Conservation (phyloP, 2,888 invertebrate genomes). For the Noctua janthina region DNA sequence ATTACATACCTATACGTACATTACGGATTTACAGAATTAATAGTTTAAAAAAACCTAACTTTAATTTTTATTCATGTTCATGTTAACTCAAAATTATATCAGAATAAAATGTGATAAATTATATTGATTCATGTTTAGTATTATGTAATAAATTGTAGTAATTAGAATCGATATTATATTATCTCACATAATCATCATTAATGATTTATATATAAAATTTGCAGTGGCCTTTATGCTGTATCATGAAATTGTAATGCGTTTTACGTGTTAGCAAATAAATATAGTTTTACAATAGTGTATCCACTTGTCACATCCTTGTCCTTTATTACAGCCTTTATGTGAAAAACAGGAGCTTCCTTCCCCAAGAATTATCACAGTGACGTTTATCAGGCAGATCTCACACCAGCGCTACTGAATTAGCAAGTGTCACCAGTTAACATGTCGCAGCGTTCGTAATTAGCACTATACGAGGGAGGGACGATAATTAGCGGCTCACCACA, state of each 20-base stretch:
- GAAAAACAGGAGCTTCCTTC: slow-evolving; percentile 17
- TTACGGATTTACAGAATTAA: no score
- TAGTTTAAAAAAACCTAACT: no score
- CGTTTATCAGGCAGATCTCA: slow-evolving; percentile 77
- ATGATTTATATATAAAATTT: no score
- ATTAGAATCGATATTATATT: no score
- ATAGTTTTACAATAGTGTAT: not conserved
- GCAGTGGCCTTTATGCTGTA: no score
- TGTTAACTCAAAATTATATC: not conserved
- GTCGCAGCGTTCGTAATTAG: slow-evolving; percentile 75
- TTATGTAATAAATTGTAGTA: no score
- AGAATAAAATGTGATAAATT: no score
- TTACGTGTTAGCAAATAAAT: no score
- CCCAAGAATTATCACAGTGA: slow-evolving; percentile 64
- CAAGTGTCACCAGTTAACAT: slow-evolving; percentile 70
- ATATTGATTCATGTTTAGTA: no score
- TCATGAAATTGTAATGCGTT: no score
- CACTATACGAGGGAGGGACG: slow-evolving; percentile 64
- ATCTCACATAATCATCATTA: no score
- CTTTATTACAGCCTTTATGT: not conserved
- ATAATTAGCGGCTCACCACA: slow-evolving; percentile 66
- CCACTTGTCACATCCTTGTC: not conserved
- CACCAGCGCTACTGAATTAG: slow-evolving; percentile 71
- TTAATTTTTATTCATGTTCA: not conserved
- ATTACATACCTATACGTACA: no score